Evolutionary conservation across 2,888 invertebrate genomes (phyloP).

Genomic region (Nephrotoma flavescens): DNA sequence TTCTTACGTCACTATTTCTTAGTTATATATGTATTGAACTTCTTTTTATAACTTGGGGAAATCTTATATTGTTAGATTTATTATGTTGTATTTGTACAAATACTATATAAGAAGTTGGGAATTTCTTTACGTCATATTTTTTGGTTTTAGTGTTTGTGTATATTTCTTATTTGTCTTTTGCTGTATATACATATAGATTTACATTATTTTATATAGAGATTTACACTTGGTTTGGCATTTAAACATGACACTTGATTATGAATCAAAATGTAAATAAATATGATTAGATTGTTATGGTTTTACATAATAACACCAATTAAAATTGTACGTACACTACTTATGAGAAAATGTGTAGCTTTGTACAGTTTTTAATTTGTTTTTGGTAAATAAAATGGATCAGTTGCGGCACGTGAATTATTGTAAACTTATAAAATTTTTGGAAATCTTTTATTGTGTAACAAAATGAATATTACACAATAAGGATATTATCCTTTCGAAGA

Average conservation of each 20-base stretch:
- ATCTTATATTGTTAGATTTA: neutral
- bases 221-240: neutral
- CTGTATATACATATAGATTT: neutral
- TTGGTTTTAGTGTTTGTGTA: neutral
- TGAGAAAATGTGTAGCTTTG: neutral
- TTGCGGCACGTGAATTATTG: neutral
- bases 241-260: neutral
- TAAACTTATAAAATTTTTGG: neutral
- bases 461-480: neutral
- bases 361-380: neutral
- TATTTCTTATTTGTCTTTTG: neutral
- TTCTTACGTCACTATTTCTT: conserved; percentile 1
- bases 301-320: neutral
- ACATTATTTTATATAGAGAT: too few species aligned
- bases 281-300: neutral
- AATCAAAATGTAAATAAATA: neutral
- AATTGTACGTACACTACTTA: neutral
- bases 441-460: neutral
- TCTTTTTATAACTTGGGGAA: neutral
- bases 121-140: neutral
- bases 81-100: neutral
- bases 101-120: neutral
- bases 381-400: neutral
- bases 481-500: neutral
- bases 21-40: neutral